Evolutionary conservation across 1,140 invertebrate genomes (phyloP), one percentile per base, ranked within the genome.

Genomic region (Carposina sasakii): DNA sequence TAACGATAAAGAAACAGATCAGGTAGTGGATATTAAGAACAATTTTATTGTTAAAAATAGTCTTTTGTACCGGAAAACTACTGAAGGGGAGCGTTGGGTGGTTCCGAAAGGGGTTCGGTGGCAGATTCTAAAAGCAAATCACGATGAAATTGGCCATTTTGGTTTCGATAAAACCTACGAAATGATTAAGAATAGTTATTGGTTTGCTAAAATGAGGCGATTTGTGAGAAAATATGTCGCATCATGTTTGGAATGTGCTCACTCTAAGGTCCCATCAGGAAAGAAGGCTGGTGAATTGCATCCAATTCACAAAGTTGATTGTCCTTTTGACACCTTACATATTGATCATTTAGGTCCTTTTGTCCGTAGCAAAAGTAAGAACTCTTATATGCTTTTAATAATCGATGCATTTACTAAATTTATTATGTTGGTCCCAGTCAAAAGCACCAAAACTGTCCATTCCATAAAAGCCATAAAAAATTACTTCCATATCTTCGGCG

Each of bases 101-200:
- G 36, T 39, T 3, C 36, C 36, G n/a, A 39, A 39, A 19, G 36
- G 36, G 5, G 36, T 39, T 3, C 6, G 36, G 36, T 39, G 15
- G 15, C 36, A 39, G 5, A 39, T 39, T 6, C 36, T 39, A 6
- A 16, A 39, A 20, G 5, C 19, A 4, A 39, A 39, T 39, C 39
- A 41, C 13, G 39, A 41, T 16, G 20, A 41, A 2, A 26, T 41
- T 26, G 42, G 42, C 4, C 28, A 44, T 30, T 44, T 28, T 31
- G 26, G 42, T 5, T 31, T 44, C 19, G 28, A 44, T 3, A 44
- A 44, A 30, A 44, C 42, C 3, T 31, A n/a, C 12, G 17, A 44
- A 12, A 28, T 19, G 9, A 44, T 30, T 21, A 13, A 31, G 10
- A 30, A 10, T 2, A 17, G 9, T 12, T 44, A 30, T 31, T 44